Base-by-base conservation (phyloP, 2,888 invertebrate genomes). In the Dastarcus helophoroides region DNA sequence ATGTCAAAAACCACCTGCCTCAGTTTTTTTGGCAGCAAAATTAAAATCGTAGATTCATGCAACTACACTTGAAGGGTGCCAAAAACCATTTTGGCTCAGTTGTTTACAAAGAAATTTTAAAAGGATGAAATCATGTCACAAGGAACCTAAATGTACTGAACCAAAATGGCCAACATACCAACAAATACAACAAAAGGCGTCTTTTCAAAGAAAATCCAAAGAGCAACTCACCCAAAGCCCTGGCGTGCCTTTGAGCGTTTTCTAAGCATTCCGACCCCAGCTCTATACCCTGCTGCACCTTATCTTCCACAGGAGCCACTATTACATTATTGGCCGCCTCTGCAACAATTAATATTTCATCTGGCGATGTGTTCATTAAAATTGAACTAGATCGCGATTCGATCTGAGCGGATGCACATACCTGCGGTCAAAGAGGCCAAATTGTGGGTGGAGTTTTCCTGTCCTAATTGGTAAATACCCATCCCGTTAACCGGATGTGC, bases 401-500 rank as follows among this genome's bases (percentile, higher is more conserved):
- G 9, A 23, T 23, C 23, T 7, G 6, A 7, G 23, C 5, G 5
- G 10, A 14, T 12, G 5, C 10, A 39, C 46, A 42, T 39, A 53
- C 53, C 53, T 37, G 36, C 26, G 30, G 35, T 37, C 16, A 57
- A 47, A 19, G 62, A 48, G 23, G 57, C 40, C 26, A 52, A 41
- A 38, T 48, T 54, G 29, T 48, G 41, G 3, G 53, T 35, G 9
- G 39, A 47, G 17, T 48, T 39, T 12, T 50, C 60, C 44, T 38
- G 53, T 53, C 43, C 78, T 37, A 33, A 23, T 33, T 33, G 33
- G 27, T 35, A 35, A 27, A 35, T 30, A 24, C 31, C 11, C 26
- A 32, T 35, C 33, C 89, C 89, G 60, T 89, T 89, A 7, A 89
- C 80, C 35, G 90, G 89, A 65, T 88, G 83, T 17, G 86, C 86